Conservation (phyloP, 2,797 vertebrate genomes). For the Taenioides sp. region DNA sequence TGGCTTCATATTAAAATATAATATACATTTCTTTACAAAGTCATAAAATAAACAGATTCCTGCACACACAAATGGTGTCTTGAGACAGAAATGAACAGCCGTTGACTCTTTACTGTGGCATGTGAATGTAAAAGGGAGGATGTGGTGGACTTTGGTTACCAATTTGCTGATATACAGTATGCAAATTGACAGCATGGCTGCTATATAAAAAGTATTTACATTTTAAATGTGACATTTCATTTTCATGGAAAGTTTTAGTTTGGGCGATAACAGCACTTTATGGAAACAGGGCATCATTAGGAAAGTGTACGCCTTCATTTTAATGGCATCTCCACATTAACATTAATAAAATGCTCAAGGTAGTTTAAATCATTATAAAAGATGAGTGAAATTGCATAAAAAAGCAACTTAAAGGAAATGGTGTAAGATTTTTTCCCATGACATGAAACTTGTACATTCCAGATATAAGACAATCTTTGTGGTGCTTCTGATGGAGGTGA, state of each 20-base stretch:
- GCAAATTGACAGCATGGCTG: conserved; percentile 71
- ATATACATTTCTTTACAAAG: conserved; percentile 87
- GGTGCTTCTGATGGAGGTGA: conserved; percentile 46
- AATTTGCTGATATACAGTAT: conserved; percentile 76
- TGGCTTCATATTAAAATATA: conserved; percentile 86
- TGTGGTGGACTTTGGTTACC: conserved; percentile 81
- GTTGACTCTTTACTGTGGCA: conserved; percentile 37
- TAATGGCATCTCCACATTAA: conserved; percentile 37
- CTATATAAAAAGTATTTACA: conserved; percentile 78
- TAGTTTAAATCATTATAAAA: conserved; percentile 8
- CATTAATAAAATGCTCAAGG: background rate
- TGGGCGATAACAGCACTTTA: conserved; percentile 39
- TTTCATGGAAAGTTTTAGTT: conserved; percentile 51
- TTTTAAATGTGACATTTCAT: conserved; percentile 59
- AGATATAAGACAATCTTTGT: conserved; percentile 72
- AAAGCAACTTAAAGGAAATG: conserved; percentile 7
- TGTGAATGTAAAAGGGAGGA: conserved; percentile 36
- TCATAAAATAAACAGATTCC: conserved; percentile 72
- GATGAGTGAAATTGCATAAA: conserved; percentile 16
- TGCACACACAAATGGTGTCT: conserved; percentile 61
- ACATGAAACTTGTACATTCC: conserved; percentile 67
- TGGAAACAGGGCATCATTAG: conserved; percentile 40
- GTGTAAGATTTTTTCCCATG: conserved; percentile 13
- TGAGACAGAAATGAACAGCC: conserved; percentile 36
- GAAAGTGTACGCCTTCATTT: conserved; percentile 22